Evolutionary conservation across 2,113 vertebrate genomes (phyloP), one percentile per base, ranked within the genome.

Genomic region (Bothrops jararaca): DNA sequence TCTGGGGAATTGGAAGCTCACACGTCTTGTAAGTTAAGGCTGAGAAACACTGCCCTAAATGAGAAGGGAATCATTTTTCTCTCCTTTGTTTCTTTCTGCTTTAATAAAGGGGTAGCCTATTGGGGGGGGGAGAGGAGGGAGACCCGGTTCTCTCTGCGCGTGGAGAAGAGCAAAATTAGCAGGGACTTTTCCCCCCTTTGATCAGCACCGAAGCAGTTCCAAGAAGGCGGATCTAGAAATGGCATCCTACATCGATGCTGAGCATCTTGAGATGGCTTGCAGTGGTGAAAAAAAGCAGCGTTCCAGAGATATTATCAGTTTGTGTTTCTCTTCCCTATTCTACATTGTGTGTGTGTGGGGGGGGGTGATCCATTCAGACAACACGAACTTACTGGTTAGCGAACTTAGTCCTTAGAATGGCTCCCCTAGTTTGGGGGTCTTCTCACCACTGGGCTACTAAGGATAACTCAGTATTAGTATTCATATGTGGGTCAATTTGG

Each of bases 401-500:
- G 1, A 42, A 50, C 5, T 15, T 50, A 15, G 9, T 3, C n/a
- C 1, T 12, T 29, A 64, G 50, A 56, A 91, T 50, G 3, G 1
- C 50, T 12, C 13, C 0, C 13, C 39, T 39, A 56, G 54, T 12
- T 58, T 80, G 50, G 45, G 52, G 56, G 4, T 20, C 15, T 50
- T n/a, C 29, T 11, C n/a, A 22, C 89, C 53, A 50, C 0, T 93
- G 90, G 57, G 58, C 56, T 52, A 26, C 57, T 64, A 2, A 8
- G 24, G 86, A 29, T 54, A 2, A 10, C 48, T 7, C 0, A 0
- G 0, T 34, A 69, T n/a, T 48, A 60, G 45, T 88, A 91, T 89
- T 80, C 18, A 93, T 85, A 92, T 89, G 0, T 86, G 11, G 18
- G 24, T 60, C 22, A 92, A 0, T 96, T 95, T 90, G n/a, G 94